Conservation (phyloP, 2,113 vertebrate species). For the Misgurnus anguillicaudatus region DNA sequence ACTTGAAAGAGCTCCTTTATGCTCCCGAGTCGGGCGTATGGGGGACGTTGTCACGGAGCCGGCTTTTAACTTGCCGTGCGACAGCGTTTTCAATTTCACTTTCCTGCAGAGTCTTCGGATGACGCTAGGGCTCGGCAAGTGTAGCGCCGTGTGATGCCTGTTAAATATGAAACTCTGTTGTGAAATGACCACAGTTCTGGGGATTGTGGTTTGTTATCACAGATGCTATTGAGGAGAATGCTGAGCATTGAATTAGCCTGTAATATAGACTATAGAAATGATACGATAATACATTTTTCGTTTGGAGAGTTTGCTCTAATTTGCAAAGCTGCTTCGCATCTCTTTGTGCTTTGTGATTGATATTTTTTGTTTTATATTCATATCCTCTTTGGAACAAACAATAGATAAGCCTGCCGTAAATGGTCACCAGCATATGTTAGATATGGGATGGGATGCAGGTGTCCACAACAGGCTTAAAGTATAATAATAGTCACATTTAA, state of each 20-base stretch:
- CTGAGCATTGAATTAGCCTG: neutral
- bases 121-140: slow-evolving; percentile 4
- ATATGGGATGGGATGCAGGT: too few species aligned
- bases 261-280: neutral
- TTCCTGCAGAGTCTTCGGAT: slow-evolving; percentile 36
- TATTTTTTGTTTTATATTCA: too few species aligned
- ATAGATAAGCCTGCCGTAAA: too few species aligned
- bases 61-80: slow-evolving; percentile 43
- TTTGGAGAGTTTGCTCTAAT: too few species aligned
- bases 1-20: slow-evolving; percentile 52
- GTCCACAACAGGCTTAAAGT: too few species aligned
- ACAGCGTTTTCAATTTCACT: slow-evolving; percentile 42
- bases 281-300: too few species aligned
- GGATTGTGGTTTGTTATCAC: slow-evolving; percentile 28
- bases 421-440: too few species aligned
- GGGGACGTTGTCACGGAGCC: slow-evolving; percentile 54
- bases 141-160: slow-evolving; percentile 23
- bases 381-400: too few species aligned
- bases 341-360: too few species aligned
- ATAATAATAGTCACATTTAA: too few species aligned
- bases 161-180: slow-evolving; percentile 33
- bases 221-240: slow-evolving; percentile 19
- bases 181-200: slow-evolving; percentile 41
- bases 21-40: slow-evolving; percentile 48
- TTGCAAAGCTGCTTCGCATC: too few species aligned